A percentile compares a stretch with the other conserved stretches of the same genome.
Conservation (phyloP, 2,797 vertebrate species). For the Parauchenoglanis punctatus region DNA sequence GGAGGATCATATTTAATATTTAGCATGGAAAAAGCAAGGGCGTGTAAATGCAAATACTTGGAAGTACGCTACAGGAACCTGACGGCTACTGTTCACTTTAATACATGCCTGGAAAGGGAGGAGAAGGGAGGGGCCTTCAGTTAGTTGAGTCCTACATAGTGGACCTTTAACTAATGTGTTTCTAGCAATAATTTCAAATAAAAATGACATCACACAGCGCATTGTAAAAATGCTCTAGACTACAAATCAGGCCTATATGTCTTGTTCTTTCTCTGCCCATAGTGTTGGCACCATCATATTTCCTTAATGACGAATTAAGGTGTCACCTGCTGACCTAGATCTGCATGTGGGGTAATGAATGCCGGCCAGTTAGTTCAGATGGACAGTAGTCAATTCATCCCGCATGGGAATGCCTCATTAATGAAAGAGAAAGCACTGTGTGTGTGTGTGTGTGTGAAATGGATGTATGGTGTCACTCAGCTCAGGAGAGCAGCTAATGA, state of each 20-base stretch:
- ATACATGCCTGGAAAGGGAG: too few relatives aligned
- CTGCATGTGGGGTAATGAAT: constrained; percentile 86
- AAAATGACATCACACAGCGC: background rate
- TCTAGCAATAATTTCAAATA: background rate
- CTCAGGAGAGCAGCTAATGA: constrained; percentile 96
- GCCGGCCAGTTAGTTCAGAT: constrained; percentile 83
- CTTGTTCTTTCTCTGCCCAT: constrained; percentile 56
- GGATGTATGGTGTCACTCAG: constrained; percentile 99
- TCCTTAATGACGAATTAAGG: constrained; percentile 79
- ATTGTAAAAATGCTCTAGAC: background rate
- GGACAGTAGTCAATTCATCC: constrained; percentile 96
- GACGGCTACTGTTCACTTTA: too few relatives aligned
- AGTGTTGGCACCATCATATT: constrained; percentile 68
- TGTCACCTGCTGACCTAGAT: constrained; percentile 82
- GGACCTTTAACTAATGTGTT: background rate
- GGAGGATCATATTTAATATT: too few relatives aligned
- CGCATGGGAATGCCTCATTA: constrained; percentile 98
- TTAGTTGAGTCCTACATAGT: too few relatives aligned
- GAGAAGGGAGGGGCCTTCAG: too few relatives aligned
- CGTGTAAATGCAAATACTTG: too few relatives aligned
- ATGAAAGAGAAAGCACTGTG: constrained; percentile 71
- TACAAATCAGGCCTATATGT: constrained; percentile 11
- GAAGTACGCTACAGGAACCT: too few relatives aligned
- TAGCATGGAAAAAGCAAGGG: too few relatives aligned
- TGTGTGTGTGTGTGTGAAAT: constrained; percentile 72